These are phyloP conservation scores for Rhagium mordax DNA, from an alignment of 2,888 invertebrate species.

Conservation along the genomic window DNA sequence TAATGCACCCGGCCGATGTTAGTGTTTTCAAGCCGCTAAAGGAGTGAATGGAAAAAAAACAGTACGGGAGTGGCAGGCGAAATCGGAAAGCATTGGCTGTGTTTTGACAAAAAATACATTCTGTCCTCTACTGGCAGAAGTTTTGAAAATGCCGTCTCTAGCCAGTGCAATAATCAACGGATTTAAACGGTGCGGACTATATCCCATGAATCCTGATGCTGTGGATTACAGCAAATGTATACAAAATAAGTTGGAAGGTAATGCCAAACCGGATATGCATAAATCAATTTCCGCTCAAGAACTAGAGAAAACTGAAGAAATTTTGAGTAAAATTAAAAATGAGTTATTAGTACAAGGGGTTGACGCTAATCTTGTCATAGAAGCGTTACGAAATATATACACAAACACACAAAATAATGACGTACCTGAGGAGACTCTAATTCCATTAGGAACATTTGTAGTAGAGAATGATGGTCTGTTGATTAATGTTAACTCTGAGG, in stretches of 20 bases:
- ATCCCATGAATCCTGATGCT: slow-evolving; percentile 8
- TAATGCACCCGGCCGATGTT: slow-evolving; percentile 29
- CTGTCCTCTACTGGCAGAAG: neutral
- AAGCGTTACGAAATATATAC: neutral
- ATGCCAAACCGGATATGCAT: neutral
- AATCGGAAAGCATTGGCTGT: slow-evolving; percentile 21
- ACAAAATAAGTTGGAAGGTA: slow-evolving; percentile 16
- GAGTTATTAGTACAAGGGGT: neutral
- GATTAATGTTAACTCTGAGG: neutral
- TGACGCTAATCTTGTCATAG: neutral
- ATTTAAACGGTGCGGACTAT: slow-evolving; percentile 15
- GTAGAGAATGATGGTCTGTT: neutral
- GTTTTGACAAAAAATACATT: neutral
- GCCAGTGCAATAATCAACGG: neutral
- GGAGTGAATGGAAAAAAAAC: slow-evolving; percentile 16
- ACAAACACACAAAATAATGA: neutral
- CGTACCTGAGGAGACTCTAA: neutral
- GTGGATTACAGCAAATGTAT: slow-evolving; percentile 12
- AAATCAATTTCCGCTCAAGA: neutral
- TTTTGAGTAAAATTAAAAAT: neutral
- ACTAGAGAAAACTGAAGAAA: neutral
- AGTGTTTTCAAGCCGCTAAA: slow-evolving; percentile 25
- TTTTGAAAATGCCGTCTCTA: neutral
- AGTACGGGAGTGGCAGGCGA: slow-evolving; percentile 4
- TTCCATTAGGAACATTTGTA: neutral